Percentiles rank a stretch among this genome's conserved stretches.
Evolutionary conservation across 1,140 invertebrate species (phyloP).

Genomic region (Leptonema lineaticorne): DNA sequence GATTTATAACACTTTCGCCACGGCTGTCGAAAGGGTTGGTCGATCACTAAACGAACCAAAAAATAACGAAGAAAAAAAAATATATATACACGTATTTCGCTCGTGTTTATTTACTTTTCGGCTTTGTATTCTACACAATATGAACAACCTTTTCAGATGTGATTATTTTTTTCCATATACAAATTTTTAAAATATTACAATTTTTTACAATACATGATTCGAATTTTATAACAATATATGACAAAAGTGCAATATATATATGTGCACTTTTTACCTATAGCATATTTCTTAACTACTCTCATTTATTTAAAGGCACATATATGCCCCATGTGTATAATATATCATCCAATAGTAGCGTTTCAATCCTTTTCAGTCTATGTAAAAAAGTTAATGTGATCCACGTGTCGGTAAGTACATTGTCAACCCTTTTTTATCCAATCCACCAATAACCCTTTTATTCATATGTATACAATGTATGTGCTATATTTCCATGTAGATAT

Average conservation of each 20-base stretch:
- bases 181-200: too few species aligned
- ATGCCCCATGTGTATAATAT: constrained; percentile 6
- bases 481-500: too few species aligned
- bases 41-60: neutral
- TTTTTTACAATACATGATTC: too few species aligned
- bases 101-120: neutral
- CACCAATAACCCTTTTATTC: constrained; percentile 1
- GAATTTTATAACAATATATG: too few species aligned
- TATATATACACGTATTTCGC: too few species aligned
- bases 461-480: neutral
- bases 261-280: too few species aligned
- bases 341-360: constrained; percentile 30
- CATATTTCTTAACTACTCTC: too few species aligned
- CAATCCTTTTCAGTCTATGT: constrained; percentile 31
- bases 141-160: neutral
- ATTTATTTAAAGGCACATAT: too few species aligned
- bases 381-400: constrained; percentile 40
- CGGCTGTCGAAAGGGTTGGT: constrained; percentile 32
- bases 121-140: neutral
- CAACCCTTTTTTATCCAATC: constrained; percentile 31
- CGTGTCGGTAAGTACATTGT: constrained; percentile 36
- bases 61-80: too few species aligned
- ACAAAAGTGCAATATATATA: too few species aligned
- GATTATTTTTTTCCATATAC: neutral
- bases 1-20: constrained; percentile 41